These are phyloP conservation scores for Pituophis catenifer DNA, from an alignment of 2,113 vertebrate species.

Conservation along the genomic window DNA sequence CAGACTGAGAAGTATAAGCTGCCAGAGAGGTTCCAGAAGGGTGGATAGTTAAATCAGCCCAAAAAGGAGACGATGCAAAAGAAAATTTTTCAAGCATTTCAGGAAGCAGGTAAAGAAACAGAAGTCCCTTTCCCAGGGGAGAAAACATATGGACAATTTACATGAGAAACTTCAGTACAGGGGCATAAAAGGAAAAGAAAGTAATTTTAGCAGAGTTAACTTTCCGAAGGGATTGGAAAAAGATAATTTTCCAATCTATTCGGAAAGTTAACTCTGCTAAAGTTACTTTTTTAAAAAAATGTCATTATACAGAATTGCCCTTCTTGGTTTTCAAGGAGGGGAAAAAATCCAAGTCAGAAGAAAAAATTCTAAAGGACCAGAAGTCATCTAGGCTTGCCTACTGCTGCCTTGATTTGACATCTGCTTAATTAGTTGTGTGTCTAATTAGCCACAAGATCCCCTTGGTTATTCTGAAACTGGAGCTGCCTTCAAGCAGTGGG, in stretches of 20 bases:
- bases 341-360: background rate
- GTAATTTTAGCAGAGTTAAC: too few species aligned
- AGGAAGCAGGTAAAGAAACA: background rate
- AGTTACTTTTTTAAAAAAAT: conserved; percentile 54
- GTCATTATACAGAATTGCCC: conserved; percentile 16
- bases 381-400: conserved; percentile 51
- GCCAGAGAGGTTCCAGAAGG: background rate
- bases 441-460: conserved; percentile 69
- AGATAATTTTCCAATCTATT: background rate
- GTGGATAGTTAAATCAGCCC: background rate
- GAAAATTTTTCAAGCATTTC: background rate
- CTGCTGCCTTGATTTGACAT: conserved; percentile 64
- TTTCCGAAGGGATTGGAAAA: too few species aligned
- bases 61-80: background rate
- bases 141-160: background rate
- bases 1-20: background rate
- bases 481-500: conserved; percentile 54
- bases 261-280: conserved; percentile 52
- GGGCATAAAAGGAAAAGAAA: too few species aligned
- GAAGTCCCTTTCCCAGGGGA: background rate
- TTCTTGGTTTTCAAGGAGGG: background rate
- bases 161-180: background rate
- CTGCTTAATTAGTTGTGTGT: conserved; percentile 69
- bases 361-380: conserved; percentile 51
- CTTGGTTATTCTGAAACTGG: conserved; percentile 66